Base-by-base conservation (phyloP, 2,888 invertebrate species). In the Pristionchus arcanus region DNA sequence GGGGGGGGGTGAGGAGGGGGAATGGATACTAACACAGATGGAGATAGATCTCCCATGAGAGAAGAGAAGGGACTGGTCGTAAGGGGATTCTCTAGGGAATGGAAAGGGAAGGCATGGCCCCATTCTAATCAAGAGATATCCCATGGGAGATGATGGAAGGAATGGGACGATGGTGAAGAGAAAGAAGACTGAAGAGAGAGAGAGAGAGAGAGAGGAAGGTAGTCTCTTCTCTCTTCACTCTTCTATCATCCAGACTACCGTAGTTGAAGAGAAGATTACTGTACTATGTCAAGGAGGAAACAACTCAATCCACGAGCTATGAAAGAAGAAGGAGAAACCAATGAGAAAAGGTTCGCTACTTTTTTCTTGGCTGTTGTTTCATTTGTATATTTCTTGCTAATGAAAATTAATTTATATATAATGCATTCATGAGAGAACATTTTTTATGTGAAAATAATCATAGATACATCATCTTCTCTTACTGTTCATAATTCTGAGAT, bases 51-150 rank as follows among this genome's bases (percentile, higher is more conserved):
- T 49, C 81, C 42, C n/a, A 19, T 16, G 34, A 34, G 85, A 34
- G 83, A 83, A 49, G 83, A 42, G 83, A 83, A 16, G 31, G 55
- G 53, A 19, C n/a, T 16, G 59, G 59, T 59, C 31, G 85, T 37
- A 42, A 59, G 85, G 31, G 59, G 2, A 21, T 4, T 59, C 59
- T 42, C 85, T n/a, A 59, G 55, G 59, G 81, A 42, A 85, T 85
- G 31, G 59, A 85, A 59, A 21, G 49, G 85, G 42, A 16, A 59
- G 85, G 34, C 55, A 59, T 85, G 42, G 85, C 19, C 85, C 59
- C 85, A 85, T 85, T 85, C 85, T 85, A 85, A 85, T 85, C 85
- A 85, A 85, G 85, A 85, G 85, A 59, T n/a, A 16, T 85, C 59
- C 34, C 85, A 37, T n/a, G 85, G 59, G 85, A 85, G 21, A n/a